Conservation (phyloP, 1,140 invertebrate species). For the Ooceraea biroi region DNA sequence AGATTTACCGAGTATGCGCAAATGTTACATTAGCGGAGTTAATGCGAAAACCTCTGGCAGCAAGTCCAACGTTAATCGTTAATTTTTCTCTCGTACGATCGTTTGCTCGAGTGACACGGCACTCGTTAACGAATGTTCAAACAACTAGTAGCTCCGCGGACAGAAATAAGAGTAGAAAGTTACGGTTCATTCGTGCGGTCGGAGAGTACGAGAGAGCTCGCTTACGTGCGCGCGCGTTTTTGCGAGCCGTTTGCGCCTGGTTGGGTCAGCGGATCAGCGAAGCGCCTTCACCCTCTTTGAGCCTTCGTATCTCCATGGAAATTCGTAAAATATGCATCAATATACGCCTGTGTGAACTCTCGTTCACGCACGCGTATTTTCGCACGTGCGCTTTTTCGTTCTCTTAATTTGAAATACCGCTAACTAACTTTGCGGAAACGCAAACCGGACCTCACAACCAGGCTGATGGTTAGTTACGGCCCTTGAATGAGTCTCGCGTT, state of each 20-base stretch:
- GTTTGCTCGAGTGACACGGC: constrained; percentile 23
- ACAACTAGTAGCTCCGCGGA: constrained; percentile 10
- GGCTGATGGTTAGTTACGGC: constrained; percentile 24
- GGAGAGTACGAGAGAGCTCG: background rate
- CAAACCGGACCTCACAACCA: constrained; percentile 13
- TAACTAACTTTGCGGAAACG: background rate
- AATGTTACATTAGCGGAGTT: no score
- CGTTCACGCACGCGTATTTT: background rate
- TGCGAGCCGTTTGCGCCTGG: constrained; percentile 24
- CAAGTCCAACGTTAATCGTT: constrained; percentile 24
- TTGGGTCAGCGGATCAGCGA: background rate
- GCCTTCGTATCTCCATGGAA: constrained; percentile 14
- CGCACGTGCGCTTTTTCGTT: background rate
- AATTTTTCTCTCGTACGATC: constrained; percentile 6
- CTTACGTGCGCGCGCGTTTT: no score
- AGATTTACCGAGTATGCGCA: background rate
- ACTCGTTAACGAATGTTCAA: constrained; percentile 57
- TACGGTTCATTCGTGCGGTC: background rate
- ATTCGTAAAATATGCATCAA: constrained; percentile 43
- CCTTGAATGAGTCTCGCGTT: constrained; percentile 13
- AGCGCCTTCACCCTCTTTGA: constrained; percentile 7
- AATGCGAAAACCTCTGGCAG: background rate
- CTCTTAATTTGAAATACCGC: constrained; percentile 15
- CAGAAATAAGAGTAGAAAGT: constrained; percentile 30
- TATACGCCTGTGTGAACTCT: constrained; percentile 10